phyloP scores from a whole-genome alignment of 2,797 vertebrate species.

The Leptodactylus fallax region DNA sequence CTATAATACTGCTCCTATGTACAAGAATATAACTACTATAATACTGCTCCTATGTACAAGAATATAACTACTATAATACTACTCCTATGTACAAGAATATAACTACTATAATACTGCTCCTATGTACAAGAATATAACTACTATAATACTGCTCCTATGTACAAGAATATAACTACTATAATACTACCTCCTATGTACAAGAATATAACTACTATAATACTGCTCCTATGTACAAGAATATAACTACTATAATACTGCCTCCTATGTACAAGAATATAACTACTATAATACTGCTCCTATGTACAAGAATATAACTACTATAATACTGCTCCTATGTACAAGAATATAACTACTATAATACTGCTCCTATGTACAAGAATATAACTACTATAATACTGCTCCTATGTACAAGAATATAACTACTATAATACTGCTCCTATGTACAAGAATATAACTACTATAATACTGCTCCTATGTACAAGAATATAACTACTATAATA shows the following conservation, averaged over 20 bases:
- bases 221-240: neutral
- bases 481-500: neutral
- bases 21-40: neutral
- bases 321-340: neutral
- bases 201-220: no score
- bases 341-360: neutral
- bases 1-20: neutral
- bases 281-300: no score
- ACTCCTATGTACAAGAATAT: no score
- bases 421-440: no score
- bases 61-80: slow-evolving; percentile 11
- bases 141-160: neutral
- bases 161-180: slow-evolving; percentile 10
- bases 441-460: no score
- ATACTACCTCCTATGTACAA: no score
- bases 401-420: neutral
- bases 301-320: no score
- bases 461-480: neutral
- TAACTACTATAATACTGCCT: neutral
- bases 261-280: no score
- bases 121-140: neutral
- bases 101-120: no score
- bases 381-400: neutral
- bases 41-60: neutral
- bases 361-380: neutral